Evolutionary conservation across 2,888 invertebrate genomes (phyloP).

Genomic region (Eupithecia subumbrata): DNA sequence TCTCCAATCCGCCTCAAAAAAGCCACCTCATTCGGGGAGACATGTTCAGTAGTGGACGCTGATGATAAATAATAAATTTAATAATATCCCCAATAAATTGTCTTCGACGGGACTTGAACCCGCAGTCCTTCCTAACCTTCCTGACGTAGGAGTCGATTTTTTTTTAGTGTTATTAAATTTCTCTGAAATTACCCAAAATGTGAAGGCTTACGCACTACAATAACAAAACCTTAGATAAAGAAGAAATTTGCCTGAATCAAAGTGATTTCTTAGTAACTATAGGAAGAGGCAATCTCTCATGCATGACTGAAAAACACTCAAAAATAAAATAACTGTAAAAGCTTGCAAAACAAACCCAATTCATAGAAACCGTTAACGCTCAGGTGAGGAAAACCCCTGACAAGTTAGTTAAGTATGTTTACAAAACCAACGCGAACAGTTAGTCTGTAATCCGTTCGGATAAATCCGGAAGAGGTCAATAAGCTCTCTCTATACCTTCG

Average conservation of each 20-base stretch:
- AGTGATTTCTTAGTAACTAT: neutral
- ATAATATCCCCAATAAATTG: no score
- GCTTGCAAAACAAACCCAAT: neutral
- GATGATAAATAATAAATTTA: no score
- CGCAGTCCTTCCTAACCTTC: no score
- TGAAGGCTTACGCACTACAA: no score
- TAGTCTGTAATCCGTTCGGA: slow-evolving; percentile 27
- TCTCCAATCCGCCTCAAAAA: no score
- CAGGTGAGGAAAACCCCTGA: slow-evolving; percentile 2
- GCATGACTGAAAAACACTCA: neutral
- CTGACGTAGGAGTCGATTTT: no score
- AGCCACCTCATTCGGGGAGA: no score
- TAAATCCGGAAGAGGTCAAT: slow-evolving; percentile 24
- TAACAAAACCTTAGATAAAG: no score
- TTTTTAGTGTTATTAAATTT: no score
- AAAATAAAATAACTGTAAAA: neutral
- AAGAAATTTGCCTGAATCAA: neutral
- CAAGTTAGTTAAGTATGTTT: slow-evolving; percentile 26
- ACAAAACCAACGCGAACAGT: slow-evolving; percentile 17
- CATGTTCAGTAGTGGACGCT: no score
- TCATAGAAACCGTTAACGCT: neutral
- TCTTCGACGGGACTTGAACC: no score
- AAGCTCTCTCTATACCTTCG: slow-evolving; percentile 23
- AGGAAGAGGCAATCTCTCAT: neutral
- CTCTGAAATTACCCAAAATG: no score